Conservation (phyloP, 2,797 vertebrate species). For the Hydrolagus colliei region DNA sequence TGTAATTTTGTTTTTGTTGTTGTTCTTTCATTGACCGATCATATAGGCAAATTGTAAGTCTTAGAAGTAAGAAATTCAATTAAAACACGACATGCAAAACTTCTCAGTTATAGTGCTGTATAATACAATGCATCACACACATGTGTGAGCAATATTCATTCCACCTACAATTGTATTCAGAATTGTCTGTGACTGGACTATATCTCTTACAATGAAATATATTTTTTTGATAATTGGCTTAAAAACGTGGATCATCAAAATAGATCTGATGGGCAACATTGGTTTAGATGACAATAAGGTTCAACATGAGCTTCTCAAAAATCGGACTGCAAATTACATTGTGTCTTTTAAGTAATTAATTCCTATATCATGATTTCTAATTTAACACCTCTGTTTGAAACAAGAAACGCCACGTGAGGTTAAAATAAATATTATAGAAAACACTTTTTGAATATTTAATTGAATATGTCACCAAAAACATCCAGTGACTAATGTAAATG, state of each 20-base stretch:
- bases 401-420: neutral
- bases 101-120: too few relatives aligned
- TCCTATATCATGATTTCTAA: neutral
- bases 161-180: too few relatives aligned
- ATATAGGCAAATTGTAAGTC: neutral
- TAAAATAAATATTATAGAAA: neutral
- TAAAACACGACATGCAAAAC: too few relatives aligned
- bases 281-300: neutral
- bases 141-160: too few relatives aligned
- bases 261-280: neutral
- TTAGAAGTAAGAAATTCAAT: too few relatives aligned
- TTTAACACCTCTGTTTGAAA: neutral
- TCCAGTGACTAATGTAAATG: neutral
- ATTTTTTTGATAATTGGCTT: neutral
- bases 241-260: constrained; percentile 2
- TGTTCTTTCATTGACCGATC: neutral
- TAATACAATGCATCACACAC: too few relatives aligned
- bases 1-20: too few relatives aligned
- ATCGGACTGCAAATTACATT: neutral
- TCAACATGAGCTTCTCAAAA: neutral
- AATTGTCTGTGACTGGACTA: too few relatives aligned
- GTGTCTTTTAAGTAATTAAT: neutral
- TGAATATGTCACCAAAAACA: neutral
- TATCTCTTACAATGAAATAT: too few relatives aligned
- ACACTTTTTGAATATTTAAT: neutral